Evolutionary conservation across 1,140 invertebrate species (phyloP), one percentile per base, ranked within the genome.

Genomic region (Pygmarrhopalites habei): DNA sequence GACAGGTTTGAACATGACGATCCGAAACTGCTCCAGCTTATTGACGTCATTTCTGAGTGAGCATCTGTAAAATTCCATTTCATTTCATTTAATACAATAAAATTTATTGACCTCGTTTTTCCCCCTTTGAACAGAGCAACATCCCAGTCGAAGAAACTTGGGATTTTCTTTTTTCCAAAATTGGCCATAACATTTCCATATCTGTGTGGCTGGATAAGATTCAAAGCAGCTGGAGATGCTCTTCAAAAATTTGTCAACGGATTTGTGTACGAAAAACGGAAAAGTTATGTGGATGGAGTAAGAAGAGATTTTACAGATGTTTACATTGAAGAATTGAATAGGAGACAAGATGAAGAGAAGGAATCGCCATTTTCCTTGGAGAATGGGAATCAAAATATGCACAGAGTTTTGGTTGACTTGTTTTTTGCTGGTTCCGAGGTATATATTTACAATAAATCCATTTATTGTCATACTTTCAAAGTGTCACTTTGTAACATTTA

Each of bases 341-440:
- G 23, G 7, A 19, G 7, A 21, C 7, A 49, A 19, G 47, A 49
- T 7, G n/a, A n/a, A n/a, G n/a, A n/a, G n/a, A n/a, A n/a, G n/a
- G n/a, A n/a, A n/a, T n/a, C n/a, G n/a, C n/a, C n/a, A n/a, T n/a
- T n/a, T n/a, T n/a, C n/a, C n/a, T n/a, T n/a, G n/a, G n/a, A n/a
- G n/a, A n/a, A n/a, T n/a, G n/a, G n/a, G n/a, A 19, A 47, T 5
- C 5, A 47, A 47, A 47, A 47, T 21, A 15, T 47, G 19, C 10
- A 15, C 7, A 21, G 10, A 5, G 44, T 47, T 5, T 12, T 47
- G 12, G 19, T 12, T 12, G 44, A 47, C 19, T 47, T 47, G 19
- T 47, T 47, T 47, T 15, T 59, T n/a, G 65, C 56, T 30, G 71
- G 71, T 21, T 71, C 74, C 28, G 78, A 79, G 39, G n/a, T n/a